Evolutionary conservation across 1,140 invertebrate genomes (phyloP), one percentile per base, ranked within the genome.

Genomic region (Battus philenor): DNA sequence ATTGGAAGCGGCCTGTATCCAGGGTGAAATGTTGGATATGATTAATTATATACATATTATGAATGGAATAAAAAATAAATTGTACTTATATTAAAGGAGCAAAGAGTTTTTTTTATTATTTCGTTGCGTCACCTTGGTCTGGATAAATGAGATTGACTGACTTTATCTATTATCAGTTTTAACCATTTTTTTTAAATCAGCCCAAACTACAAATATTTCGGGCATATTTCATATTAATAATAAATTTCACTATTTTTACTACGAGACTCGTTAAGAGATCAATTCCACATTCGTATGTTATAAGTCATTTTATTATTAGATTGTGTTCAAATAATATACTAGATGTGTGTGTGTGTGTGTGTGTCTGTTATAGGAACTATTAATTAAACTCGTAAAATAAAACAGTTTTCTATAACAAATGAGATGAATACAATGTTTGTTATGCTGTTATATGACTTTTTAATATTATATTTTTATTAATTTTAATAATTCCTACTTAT

Each of bases 201-300:
- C 12, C 22, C 27, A 39, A 15, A 6, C 12, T n/a, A 13, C 1
- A 26, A 18, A 20, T 5, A 16, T 34, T 34, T 10, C n/a, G 13
- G 16, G 22, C 12, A 26, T 24, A 17, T 27, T 39, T 39, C 17
- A 6, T n/a, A n/a, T 16, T 16, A 18, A 34, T 34, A 17, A 9
- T 27, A 39, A 26, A 9, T 41, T 27, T 11, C 10, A 11, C 4
- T 29, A 29, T 27, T 17, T 13, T 29, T 27, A 27, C 24, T 41
- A 41, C 1, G 24, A 29, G 38, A 41, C 38, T 41, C 38, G 27
- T 41, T 16, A 2, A 41, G 38, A 41, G 38, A 29, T 41, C 38
- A 41, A 41, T 41, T 41, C 38, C 38, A 26, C 6, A 20, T 6
- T 20, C 18, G 18, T 20, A 20, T 3, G 18, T 20, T 20, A 20